phyloP scores from a whole-genome alignment of 2,888 invertebrate genomes.

The Seira sanloemensis region DNA sequence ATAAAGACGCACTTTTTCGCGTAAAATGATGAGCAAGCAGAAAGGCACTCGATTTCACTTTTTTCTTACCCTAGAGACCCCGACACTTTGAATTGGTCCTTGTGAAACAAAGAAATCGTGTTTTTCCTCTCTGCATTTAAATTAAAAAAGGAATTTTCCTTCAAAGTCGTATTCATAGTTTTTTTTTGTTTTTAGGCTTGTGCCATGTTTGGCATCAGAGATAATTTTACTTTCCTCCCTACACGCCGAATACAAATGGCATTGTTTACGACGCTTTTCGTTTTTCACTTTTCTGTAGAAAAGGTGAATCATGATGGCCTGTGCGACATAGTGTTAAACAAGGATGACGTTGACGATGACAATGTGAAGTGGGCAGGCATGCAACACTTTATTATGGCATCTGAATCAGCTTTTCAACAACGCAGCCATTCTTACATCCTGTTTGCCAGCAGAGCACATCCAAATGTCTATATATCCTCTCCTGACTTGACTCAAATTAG shows the following conservation, averaged over 20 bases:
- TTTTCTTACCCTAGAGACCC: constrained; percentile 37
- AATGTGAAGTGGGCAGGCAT: not conserved
- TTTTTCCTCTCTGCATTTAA: not conserved
- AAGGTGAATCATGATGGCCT: constrained; percentile 51
- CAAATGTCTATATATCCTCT: not conserved
- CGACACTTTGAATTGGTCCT: constrained; percentile 5
- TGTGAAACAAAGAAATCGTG: constrained; percentile 9
- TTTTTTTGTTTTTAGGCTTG: constrained; percentile 34
- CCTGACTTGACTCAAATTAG: constrained; percentile 10
- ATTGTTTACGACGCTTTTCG: constrained; percentile 22
- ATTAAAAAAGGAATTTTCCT: constrained; percentile 54
- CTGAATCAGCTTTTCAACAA: not conserved
- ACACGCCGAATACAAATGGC: constrained; percentile 50
- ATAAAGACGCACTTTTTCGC: not conserved
- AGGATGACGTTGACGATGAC: constrained; percentile 29
- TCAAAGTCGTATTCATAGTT: constrained; percentile 19
- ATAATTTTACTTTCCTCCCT: constrained; percentile 5
- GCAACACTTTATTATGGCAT: not conserved
- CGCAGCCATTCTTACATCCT: constrained; percentile 1
- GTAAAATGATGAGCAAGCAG: not conserved
- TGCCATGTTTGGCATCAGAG: constrained; percentile 49
- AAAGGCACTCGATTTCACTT: constrained; percentile 58
- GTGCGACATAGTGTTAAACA: constrained; percentile 22
- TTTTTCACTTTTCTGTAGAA: not conserved
- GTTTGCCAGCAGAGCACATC: constrained; percentile 17